Evolutionary conservation across 1,140 invertebrate species (phyloP), one percentile per base, ranked within the genome.

Genomic region (Aricia agestis): DNA sequence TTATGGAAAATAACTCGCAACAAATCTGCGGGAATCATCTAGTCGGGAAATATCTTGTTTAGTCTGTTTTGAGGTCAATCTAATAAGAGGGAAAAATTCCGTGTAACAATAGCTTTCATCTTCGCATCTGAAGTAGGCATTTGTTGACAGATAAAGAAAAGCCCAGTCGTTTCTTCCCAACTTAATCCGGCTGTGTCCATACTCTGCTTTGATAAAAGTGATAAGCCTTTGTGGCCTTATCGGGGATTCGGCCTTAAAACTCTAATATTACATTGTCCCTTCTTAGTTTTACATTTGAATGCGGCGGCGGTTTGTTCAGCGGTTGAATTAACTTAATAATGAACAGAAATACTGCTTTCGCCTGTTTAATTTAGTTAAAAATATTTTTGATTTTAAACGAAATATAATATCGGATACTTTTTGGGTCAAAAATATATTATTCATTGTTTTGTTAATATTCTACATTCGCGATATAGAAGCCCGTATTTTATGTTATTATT

Each of bases 211-310:
- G 71, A 71, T 45, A 52, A 52, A 52, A 69, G 78, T 74, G 83
- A 87, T 87, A 87, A 87, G 84, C 76, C 85, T 85, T 85, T 87
- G 83, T 85, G 77, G 74, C 71, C 76, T 86, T 85, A 84, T 85
- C 82, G 79, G 13, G 45, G 45, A 52, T 9, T 52, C 45, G 11
- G 45, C 13, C 45, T 52, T 52, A 52, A 52, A 52, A 52, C 13
- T 52, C 45, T 52, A 52, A 52, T 52, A 52, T 52, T 9, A 52
- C 45, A 52, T 52, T 52, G 45, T 52, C 45, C 45, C 13, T 52
- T 52, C 11, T 10, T 4, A 52, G 45, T 52, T 52, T 52, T 52
- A 52, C 45, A 52, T 52, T 52, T 52, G 45, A 52, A 52, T 52
- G 18, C 58, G 52, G 18, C 58, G 52, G 18, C 58, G 15, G 58